A percentile compares a stretch with the other conserved stretches of the same genome.
Evolutionary conservation across 1,140 invertebrate genomes (phyloP).

Genomic region (Apis dorsata): DNA sequence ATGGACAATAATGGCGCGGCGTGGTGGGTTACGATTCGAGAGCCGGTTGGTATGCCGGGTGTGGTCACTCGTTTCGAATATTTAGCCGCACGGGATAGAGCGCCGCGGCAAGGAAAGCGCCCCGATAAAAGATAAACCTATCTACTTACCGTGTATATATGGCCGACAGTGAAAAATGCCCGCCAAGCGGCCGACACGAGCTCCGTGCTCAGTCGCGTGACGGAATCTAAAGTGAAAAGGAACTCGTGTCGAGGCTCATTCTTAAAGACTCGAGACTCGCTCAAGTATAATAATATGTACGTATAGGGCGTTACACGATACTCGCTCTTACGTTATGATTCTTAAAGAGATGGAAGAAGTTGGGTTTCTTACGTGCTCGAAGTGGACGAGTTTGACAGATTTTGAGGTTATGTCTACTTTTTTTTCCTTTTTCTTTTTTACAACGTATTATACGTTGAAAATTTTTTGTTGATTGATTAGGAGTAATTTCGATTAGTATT

Average conservation of each 20-base stretch:
- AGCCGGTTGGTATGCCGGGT: slow-evolving; percentile 69
- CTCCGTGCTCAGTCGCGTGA: slow-evolving; percentile 39
- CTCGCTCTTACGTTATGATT: too few species aligned
- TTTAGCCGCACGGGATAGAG: slow-evolving; percentile 50
- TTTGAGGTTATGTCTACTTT: too few species aligned
- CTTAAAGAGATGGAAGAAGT: too few species aligned
- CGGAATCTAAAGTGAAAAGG: slow-evolving; percentile 45
- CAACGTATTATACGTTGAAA: too few species aligned
- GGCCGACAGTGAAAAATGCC: slow-evolving; percentile 63
- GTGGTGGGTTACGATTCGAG: slow-evolving; percentile 41
- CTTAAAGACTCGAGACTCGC: not conserved
- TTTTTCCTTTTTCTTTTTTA: too few species aligned
- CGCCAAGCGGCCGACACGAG: slow-evolving; percentile 22
- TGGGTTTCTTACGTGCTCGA: too few species aligned
- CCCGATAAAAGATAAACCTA: slow-evolving; percentile 71
- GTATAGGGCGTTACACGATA: not conserved
- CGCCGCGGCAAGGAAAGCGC: slow-evolving; percentile 31
- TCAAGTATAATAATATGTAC: not conserved
- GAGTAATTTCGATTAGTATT: too few species aligned
- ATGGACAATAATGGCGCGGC: slow-evolving; percentile 45
- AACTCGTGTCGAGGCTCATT: slow-evolving; percentile 23
- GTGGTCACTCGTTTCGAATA: slow-evolving; percentile 69
- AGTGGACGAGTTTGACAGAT: too few species aligned
- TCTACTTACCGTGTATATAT: not conserved
- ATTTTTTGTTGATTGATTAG: too few species aligned